A percentile compares a stretch with the other conserved stretches of the same genome.
phyloP scores from a whole-genome alignment of 2,113 vertebrate species.

The Gnathonemus longibarbis region DNA sequence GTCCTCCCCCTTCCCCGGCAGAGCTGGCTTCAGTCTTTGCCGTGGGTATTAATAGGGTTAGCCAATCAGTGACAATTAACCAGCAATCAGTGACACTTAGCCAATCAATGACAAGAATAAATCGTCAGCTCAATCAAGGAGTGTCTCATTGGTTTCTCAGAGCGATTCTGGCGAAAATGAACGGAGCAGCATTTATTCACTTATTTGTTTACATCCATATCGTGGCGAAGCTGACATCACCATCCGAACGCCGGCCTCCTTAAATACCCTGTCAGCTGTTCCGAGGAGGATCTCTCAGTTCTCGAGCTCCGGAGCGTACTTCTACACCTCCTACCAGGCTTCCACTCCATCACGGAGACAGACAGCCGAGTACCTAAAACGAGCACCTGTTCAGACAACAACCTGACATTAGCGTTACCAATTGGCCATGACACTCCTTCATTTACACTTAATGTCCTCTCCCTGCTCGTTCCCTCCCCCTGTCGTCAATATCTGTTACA shows the following conservation, averaged over 20 bases:
- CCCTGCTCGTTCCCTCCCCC: background rate
- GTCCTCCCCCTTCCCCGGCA: background rate
- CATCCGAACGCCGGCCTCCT: background rate
- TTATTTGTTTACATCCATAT: background rate
- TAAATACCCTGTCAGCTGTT: background rate
- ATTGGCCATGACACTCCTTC: background rate
- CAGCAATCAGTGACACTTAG: background rate
- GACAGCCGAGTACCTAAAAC: background rate
- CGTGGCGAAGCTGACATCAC: background rate
- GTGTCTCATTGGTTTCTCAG: background rate
- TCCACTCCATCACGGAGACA: background rate
- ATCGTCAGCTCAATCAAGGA: background rate
- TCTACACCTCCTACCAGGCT: background rate
- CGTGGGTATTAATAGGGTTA: background rate
- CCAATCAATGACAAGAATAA: background rate
- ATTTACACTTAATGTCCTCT: background rate
- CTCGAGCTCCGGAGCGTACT: background rate
- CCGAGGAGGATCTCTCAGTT: background rate
- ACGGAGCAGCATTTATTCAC: background rate
- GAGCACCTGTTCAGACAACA: background rate
- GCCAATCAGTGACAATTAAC: background rate
- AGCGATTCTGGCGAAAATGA: background rate
- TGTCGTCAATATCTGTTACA: conserved; percentile 6
- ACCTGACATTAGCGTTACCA: conserved; percentile 13
- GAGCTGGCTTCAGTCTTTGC: background rate